Percentiles rank a stretch among this genome's conserved stretches.
These are phyloP conservation scores for Campoplex nolae DNA, from an alignment of 2,888 invertebrate species.

Conservation along the genomic window DNA sequence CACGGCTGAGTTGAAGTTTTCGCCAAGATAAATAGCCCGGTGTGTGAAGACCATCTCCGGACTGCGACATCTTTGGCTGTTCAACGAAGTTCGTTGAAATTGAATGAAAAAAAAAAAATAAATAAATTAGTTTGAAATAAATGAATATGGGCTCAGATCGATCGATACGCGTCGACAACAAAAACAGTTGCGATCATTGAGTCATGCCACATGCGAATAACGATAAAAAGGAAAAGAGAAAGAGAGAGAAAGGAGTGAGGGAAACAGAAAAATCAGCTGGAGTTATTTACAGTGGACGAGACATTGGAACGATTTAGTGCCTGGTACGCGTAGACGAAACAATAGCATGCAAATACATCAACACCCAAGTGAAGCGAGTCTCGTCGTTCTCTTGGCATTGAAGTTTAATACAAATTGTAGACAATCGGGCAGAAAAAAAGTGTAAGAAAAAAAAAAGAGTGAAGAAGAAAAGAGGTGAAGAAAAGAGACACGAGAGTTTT, in stretches of 20 bases:
- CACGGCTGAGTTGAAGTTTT: conserved; percentile 96
- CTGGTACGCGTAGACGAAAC: conserved; percentile 23
- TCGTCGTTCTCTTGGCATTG: conserved; percentile 61
- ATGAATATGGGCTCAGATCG: background rate
- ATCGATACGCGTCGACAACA: conserved; percentile 3
- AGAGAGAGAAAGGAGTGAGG: background rate
- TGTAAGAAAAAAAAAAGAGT: background rate
- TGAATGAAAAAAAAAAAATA: conserved; percentile 17
- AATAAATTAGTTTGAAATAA: background rate
- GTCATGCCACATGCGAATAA: conserved; percentile 23
- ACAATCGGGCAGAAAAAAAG: background rate
- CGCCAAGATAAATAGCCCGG: conserved; percentile 95
- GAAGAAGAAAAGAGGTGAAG: background rate
- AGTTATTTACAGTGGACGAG: conserved; percentile 14
- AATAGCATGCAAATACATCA: conserved; percentile 32
- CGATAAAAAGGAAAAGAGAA: too few relatives aligned
- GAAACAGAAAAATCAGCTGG: background rate
- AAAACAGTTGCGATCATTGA: conserved; percentile 18
- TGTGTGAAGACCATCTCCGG: conserved; percentile 91
- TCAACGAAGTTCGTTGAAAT: conserved; percentile 65
- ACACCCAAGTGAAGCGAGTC: background rate
- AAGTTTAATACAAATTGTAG: conserved; percentile 29
- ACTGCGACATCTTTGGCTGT: conserved; percentile 91
- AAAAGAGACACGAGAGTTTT: background rate
- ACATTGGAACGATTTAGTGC: conserved; percentile 32